Base-by-base conservation (phyloP, 2,888 invertebrate species). In the Megalurothrips usitatus region DNA sequence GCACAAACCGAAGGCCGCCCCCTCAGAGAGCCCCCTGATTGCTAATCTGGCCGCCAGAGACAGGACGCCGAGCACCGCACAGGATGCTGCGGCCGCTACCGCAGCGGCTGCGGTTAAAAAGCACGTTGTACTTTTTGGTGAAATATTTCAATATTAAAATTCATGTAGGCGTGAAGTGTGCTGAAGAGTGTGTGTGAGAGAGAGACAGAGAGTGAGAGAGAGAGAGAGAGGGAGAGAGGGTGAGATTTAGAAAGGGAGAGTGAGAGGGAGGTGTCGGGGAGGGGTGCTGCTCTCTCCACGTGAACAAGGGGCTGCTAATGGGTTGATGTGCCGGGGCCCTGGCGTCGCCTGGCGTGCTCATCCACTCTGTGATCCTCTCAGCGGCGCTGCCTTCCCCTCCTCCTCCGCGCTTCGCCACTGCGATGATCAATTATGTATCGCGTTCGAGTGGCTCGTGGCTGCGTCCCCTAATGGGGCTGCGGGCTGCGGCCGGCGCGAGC, bases 391-490 rank as follows among this genome's bases (percentile, higher is more conserved):
- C 68, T 0, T 23, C 6, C 63, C n/a, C 63, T 63, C 6, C 34
- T 43, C 34, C n/a, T n/a, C n/a, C n/a, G n/a, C n/a, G n/a, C n/a
- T n/a, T n/a, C 34, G 34, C 34, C 34, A 43, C 34, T 6, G 34
- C 12, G 68, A 75, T 75, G 68, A 75, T 75, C 68, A 75, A 75
- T 75, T 75, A 75, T 75, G 68, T 75, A 75, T 75, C 68, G 68
- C 68, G 11, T n/a, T 26, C 23, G 68, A 75, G 68, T 75, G 68
- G 68, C 23, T 58, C 19, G 58, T 58, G 58, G 34, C 3, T 2
- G 34, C 34, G 34, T 43, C 34, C 34, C 34, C 34, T 43, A 43
- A 43, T 43, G 34, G 34, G 34, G 34, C 34, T 43, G 34, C 6
- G 17, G 52, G 19, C 19, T 58, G 58, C 6, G 34, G 3, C 19